Evolutionary conservation across 2,113 vertebrate genomes (phyloP).

Genomic region (Corydoras sp.): DNA sequence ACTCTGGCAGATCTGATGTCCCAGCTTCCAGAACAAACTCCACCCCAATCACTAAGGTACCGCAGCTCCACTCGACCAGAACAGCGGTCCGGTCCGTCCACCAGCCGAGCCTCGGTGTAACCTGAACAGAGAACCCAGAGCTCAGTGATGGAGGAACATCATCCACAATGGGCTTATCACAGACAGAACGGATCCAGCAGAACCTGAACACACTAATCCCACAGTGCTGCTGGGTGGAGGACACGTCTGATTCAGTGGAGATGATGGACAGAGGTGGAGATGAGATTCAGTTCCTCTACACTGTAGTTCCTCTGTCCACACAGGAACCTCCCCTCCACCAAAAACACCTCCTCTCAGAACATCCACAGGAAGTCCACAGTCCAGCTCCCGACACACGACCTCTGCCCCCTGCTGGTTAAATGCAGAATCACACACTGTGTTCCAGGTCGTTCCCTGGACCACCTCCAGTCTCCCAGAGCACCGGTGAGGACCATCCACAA

Average conservation of each 20-base stretch:
- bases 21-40: slow-evolving; percentile 40
- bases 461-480: slow-evolving; percentile 35
- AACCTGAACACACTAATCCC: slow-evolving; percentile 30
- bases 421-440: slow-evolving; percentile 28
- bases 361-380: slow-evolving; percentile 21
- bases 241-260: slow-evolving; percentile 13
- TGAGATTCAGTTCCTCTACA: slow-evolving; percentile 23
- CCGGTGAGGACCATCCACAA: slow-evolving; percentile 9
- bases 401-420: slow-evolving; percentile 33
- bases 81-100: slow-evolving; percentile 23
- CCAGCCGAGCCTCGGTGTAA: slow-evolving; percentile 13
- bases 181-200: background rate
- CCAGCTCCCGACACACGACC: slow-evolving; percentile 35
- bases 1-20: slow-evolving; percentile 40
- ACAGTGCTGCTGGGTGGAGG: slow-evolving; percentile 17
- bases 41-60: slow-evolving; percentile 16
- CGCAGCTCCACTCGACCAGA: slow-evolving; percentile 39
- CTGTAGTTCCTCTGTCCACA: slow-evolving; percentile 33
- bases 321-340: slow-evolving; percentile 9
- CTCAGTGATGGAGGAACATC: background rate
- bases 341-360: slow-evolving; percentile 21
- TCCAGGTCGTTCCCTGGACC: slow-evolving; percentile 5
- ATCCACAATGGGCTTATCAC: background rate
- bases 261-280: background rate
- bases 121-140: background rate